phyloP scores from a whole-genome alignment of 2,113 vertebrate species.

The Lycaon pictus region DNA sequence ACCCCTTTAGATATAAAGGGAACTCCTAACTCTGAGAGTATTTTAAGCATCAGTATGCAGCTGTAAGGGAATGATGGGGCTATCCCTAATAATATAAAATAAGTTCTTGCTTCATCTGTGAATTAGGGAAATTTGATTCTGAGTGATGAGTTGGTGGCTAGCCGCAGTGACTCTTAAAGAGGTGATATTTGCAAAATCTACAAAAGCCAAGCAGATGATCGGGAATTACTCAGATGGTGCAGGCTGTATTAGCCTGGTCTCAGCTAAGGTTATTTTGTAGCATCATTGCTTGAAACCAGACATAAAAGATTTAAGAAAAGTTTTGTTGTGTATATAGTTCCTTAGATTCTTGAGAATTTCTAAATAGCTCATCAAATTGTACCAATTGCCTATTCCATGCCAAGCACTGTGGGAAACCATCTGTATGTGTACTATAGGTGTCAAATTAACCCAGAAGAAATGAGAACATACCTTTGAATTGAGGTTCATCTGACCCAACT shows the following conservation, averaged over 20 bases:
- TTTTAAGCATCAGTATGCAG: neutral
- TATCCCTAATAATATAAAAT: neutral
- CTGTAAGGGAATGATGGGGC: neutral
- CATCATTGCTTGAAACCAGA: neutral
- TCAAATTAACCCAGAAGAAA: constrained; percentile 25
- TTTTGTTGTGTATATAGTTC: constrained; percentile 1
- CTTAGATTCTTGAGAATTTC: neutral
- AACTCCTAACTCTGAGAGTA: neutral
- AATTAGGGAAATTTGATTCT: neutral
- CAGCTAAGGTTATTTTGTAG: neutral
- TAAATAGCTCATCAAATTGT: neutral
- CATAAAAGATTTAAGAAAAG: neutral
- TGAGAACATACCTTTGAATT: neutral
- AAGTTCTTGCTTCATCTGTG: neutral
- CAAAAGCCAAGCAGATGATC: neutral
- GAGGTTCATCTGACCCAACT: neutral
- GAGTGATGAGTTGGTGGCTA: neutral
- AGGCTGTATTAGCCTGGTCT: neutral
- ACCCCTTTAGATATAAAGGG: neutral
- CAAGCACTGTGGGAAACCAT: neutral
- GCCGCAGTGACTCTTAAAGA: neutral
- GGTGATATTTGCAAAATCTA: neutral
- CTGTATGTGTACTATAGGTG: neutral
- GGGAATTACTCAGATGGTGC: neutral
- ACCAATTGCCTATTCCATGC: neutral